A percentile compares a stretch with the other conserved stretches of the same genome.
Evolutionary conservation across 2,797 vertebrate genomes (phyloP).

Genomic region (Atherinosoma microstoma): DNA sequence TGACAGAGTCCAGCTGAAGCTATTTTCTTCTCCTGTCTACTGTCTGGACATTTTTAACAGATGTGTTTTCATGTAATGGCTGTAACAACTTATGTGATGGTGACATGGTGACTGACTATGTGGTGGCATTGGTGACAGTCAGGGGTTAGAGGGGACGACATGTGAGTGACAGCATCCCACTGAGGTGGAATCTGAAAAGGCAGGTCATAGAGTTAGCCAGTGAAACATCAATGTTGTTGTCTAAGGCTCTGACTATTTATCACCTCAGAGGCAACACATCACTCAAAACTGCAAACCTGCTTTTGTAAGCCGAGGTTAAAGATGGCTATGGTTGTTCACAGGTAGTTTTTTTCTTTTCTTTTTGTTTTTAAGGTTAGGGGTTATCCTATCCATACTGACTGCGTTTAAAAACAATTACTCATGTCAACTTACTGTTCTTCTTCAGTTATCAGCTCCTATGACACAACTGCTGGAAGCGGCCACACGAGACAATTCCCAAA

Average conservation of each 20-base stretch:
- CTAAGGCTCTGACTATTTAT: conserved; percentile 45
- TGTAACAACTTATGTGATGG: conserved; percentile 50
- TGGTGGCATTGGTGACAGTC: conserved; percentile 48
- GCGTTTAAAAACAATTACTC: background rate
- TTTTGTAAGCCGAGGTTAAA: conserved; percentile 28
- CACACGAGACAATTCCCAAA: background rate
- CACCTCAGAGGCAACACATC: conserved; percentile 25
- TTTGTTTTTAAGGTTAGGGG: background rate
- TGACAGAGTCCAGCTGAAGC: conserved; percentile 72
- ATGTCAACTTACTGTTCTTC: background rate
- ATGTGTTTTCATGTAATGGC: conserved; percentile 47
- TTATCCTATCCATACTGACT: background rate
- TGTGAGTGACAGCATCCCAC: conserved; percentile 56
- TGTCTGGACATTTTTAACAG: conserved; percentile 71
- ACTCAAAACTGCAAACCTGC: conserved; percentile 28
- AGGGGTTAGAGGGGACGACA: conserved; percentile 65
- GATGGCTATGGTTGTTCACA: background rate
- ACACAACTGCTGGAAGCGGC: background rate
- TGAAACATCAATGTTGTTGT: conserved; percentile 48
- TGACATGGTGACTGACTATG: conserved; percentile 56
- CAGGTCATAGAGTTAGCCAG: conserved; percentile 24
- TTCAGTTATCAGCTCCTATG: background rate
- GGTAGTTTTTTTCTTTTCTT: background rate
- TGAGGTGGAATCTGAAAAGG: conserved; percentile 38
- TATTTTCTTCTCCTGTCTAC: conserved; percentile 77